These are phyloP conservation scores for Remorina albescens DNA, from an alignment of 2,797 vertebrate genomes.

Conservation along the genomic window DNA sequence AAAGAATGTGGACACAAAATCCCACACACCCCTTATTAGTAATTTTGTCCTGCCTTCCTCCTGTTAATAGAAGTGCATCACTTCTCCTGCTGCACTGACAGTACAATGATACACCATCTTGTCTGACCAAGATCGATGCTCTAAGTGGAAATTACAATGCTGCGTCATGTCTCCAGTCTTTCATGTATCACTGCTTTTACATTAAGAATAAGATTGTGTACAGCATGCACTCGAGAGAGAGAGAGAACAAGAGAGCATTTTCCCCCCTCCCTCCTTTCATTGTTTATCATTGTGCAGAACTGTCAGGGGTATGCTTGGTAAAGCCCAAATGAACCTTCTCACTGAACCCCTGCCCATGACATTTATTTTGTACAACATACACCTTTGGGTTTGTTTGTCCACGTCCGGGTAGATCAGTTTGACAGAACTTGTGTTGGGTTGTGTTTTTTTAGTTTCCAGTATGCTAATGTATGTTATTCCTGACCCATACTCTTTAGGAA, in stretches of 20 bases:
- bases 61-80: slow-evolving; percentile 39
- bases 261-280: slow-evolving; percentile 23
- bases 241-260: not conserved
- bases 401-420: not conserved
- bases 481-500: slow-evolving; percentile 59
- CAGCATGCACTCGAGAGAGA: slow-evolving; percentile 10
- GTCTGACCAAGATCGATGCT: slow-evolving; percentile 51
- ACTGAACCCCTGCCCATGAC: slow-evolving; percentile 25
- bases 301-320: slow-evolving; percentile 42
- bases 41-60: slow-evolving; percentile 25
- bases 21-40: slow-evolving; percentile 26
- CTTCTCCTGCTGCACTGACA: slow-evolving; percentile 37
- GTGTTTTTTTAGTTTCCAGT: not conserved
- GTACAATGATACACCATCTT: slow-evolving; percentile 24
- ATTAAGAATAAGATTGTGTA: slow-evolving; percentile 33
- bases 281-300: slow-evolving; percentile 46
- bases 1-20: not conserved
- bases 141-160: slow-evolving; percentile 53
- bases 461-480: slow-evolving; percentile 27
- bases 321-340: slow-evolving; percentile 34
- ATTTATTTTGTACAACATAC: slow-evolving; percentile 43
- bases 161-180: slow-evolving; percentile 39
- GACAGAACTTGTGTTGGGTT: not conserved
- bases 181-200: slow-evolving; percentile 61
- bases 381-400: slow-evolving; percentile 20